phyloP scores from a whole-genome alignment of 2,888 invertebrate genomes.

The Creontiades dilutus region DNA sequence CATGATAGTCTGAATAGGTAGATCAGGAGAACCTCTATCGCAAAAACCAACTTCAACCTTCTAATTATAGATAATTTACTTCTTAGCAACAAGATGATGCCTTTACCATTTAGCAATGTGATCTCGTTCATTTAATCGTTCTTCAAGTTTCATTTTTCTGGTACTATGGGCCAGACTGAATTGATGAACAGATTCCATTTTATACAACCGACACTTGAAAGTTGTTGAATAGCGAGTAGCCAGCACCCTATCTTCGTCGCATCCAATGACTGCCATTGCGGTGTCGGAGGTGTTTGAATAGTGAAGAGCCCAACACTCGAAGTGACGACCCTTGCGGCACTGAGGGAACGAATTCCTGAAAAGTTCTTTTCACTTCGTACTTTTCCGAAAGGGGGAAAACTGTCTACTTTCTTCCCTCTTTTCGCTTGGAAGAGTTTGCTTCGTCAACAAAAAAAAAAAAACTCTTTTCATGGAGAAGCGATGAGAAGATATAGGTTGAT shows the following conservation, averaged over 20 bases:
- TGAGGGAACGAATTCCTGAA: constrained; percentile 23
- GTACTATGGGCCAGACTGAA: no score
- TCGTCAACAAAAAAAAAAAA: constrained; percentile 34
- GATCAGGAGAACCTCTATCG: no score
- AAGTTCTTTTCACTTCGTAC: constrained; percentile 8
- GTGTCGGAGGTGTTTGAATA: constrained; percentile 29
- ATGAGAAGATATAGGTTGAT: neutral
- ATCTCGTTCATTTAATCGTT: no score
- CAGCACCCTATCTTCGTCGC: no score
- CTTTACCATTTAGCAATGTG: no score
- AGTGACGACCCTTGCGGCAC: neutral
- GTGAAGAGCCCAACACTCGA: neutral
- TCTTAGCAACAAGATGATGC: no score
- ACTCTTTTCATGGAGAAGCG: constrained; percentile 34
- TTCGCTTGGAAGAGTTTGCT: neutral
- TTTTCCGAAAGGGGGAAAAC: neutral
- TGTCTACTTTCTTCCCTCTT: neutral
- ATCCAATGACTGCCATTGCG: neutral
- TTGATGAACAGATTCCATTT: neutral
- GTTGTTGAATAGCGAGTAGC: neutral
- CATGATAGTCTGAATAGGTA: no score
- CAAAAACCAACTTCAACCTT: no score
- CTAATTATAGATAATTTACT: no score
- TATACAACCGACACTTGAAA: neutral
- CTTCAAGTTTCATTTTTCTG: no score